phyloP scores from a whole-genome alignment of 2,888 invertebrate genomes.

The Himalopsyche anomala region DNA sequence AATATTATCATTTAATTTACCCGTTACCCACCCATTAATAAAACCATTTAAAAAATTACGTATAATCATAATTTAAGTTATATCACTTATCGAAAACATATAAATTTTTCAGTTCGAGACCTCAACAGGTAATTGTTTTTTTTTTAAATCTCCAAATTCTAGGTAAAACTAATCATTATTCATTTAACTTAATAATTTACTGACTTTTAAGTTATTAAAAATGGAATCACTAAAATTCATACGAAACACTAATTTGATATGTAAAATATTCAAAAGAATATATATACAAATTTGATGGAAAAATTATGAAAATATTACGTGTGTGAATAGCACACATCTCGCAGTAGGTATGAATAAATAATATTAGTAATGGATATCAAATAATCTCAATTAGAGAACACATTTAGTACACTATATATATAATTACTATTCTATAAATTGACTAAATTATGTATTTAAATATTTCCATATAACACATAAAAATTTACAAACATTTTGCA shows the following conservation, averaged over 20 bases:
- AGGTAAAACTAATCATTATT: background rate
- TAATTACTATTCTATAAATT: slow-evolving; percentile 24
- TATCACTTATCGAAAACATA: background rate
- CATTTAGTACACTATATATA: background rate
- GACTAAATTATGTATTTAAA: slow-evolving; percentile 34
- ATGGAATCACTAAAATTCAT: slow-evolving; percentile 8
- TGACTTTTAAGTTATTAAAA: background rate
- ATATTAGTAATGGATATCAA: slow-evolving; percentile 14
- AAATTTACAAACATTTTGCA: background rate
- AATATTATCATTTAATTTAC: slow-evolving; percentile 28
- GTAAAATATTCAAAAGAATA: slow-evolving; percentile 40
- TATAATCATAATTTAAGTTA: slow-evolving; percentile 1
- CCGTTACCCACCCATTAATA: slow-evolving; percentile 28
- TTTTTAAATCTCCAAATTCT: background rate
- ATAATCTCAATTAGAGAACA: slow-evolving; percentile 19
- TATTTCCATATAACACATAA: background rate
- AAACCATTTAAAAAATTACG: slow-evolving; percentile 25
- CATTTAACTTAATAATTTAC: background rate
- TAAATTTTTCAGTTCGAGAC: slow-evolving; percentile 9
- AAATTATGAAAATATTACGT: too few species aligned
- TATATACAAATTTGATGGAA: background rate
- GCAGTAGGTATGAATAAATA: background rate
- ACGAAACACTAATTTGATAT: slow-evolving; percentile 8
- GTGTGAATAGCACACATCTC: background rate
- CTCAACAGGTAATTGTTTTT: background rate